phyloP scores from a whole-genome alignment of 1,140 invertebrate species.

The Drosophila sturtevanti region DNA sequence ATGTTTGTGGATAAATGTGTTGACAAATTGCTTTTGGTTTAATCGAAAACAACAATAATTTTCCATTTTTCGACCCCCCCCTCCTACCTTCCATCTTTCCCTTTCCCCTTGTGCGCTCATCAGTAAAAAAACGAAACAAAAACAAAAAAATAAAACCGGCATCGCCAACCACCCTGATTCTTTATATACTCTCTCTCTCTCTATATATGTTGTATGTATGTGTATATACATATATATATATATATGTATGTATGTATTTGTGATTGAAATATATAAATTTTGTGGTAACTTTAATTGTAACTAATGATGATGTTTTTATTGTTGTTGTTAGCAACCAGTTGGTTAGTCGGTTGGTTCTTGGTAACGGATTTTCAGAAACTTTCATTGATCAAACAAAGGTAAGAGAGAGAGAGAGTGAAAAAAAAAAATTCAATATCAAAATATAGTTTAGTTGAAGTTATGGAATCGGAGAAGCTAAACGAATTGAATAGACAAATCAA shows the following conservation, averaged over 20 bases:
- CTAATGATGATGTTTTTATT: background rate
- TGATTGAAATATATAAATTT: background rate
- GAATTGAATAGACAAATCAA: constrained; percentile 89
- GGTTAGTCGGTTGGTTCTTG: no score
- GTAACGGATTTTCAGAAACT: background rate
- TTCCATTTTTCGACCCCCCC: no score
- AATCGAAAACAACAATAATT: background rate
- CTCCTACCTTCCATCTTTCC: no score
- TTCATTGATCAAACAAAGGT: constrained; percentile 1
- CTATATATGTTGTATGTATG: background rate
- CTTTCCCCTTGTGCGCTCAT: background rate
- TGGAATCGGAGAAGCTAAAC: constrained; percentile 85
- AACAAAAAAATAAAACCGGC: no score
- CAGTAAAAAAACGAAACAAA: background rate
- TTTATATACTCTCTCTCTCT: no score
- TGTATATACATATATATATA: background rate
- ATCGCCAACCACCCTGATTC: background rate
- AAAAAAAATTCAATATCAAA: background rate
- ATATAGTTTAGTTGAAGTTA: constrained; percentile 53
- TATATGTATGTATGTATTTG: background rate
- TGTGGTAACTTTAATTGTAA: background rate
- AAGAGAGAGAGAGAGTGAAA: background rate
- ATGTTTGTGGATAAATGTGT: constrained; percentile 14
- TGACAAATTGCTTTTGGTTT: background rate
- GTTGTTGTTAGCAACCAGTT: background rate